Evolutionary conservation across 2,113 vertebrate species (phyloP), one percentile per base, ranked within the genome.

Genomic region (Elanoides forficatus): DNA sequence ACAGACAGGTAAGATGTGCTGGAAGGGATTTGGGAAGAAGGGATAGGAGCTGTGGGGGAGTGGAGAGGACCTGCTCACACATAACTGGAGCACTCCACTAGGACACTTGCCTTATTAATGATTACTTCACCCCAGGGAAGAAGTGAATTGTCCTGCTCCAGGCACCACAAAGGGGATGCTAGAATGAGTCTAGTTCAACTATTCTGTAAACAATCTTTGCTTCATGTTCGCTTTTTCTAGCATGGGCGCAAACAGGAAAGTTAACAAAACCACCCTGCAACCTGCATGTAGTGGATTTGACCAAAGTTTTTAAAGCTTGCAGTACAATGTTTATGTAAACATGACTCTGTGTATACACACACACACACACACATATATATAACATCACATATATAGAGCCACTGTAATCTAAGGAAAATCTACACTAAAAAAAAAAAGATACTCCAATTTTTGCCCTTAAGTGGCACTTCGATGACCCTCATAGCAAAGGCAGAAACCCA

Each of bases 201-300:
- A 2, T 3, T 60, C 48, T 40, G 40, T 19, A 48, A 63, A 59
- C 20, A 22, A 2, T 20, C 36, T 68, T 34, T 52, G 43, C 29
- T 50, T 84, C 60, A 15, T 9, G 12, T 52, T 55, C 1, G 0
- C 38, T 56, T 63, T 59, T 56, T 62, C 36, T 5, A 71, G 47
- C 42, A 30, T 0, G 2, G 47, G 21, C 2, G 0, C 47, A 43
- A 58, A 58, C 3, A 55, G 59, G 21, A 90, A 32, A 0, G 0
- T 40, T 25, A 78, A 75, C 12, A 76, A 67, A 88, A 63, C 26
- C 17, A 29, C 26, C 58, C 62, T 36, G 47, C 27, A 72, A 68
- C 7, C n/a, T 56, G 16, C 45, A 34, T 0, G 0, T 9, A 15
- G 13, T 21, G n/a, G 10, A 43, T 72, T 23, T 78, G 27, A 88